These are phyloP conservation scores for Martes martes DNA, from an alignment of 2,113 vertebrate genomes.

Conservation along the genomic window DNA sequence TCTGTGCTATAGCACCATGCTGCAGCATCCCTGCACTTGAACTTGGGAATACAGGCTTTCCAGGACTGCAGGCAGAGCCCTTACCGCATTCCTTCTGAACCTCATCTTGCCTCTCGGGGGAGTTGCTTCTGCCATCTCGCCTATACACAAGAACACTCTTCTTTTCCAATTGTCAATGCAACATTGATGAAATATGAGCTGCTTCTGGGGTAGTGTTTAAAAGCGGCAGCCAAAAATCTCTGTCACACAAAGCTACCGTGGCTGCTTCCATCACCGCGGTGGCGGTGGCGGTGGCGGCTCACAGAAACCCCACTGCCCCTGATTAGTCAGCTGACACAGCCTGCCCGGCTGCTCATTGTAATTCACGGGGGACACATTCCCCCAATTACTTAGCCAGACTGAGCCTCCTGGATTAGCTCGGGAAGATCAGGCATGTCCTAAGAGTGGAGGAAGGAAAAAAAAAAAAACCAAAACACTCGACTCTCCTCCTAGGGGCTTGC, in stretches of 20 bases:
- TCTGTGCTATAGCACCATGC: conserved; percentile 64
- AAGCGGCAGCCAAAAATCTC: conserved; percentile 60
- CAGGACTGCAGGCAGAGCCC: conserved; percentile 77
- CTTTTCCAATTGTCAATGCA: conserved; percentile 65
- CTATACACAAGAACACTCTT: conserved; percentile 63
- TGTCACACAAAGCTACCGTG: conserved; percentile 75
- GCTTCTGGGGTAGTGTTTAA: conserved; percentile 65
- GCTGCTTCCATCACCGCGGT: conserved; percentile 79
- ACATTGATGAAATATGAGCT: conserved; percentile 71
- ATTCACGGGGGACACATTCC: conserved; percentile 65
- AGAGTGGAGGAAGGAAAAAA: neutral
- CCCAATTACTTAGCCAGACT: conserved; percentile 61
- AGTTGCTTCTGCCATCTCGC: conserved; percentile 86
- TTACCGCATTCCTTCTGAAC: conserved; percentile 91
- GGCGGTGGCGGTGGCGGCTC: conserved; percentile 27
- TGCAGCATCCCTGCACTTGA: conserved; percentile 82
- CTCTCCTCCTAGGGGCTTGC: conserved; percentile 38
- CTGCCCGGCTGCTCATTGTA: conserved; percentile 56
- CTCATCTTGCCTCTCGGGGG: conserved; percentile 82
- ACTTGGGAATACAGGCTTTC: conserved; percentile 77
- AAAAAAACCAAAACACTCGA: neutral
- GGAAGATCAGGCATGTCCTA: conserved; percentile 43
- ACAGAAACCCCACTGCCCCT: conserved; percentile 64
- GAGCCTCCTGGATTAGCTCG: conserved; percentile 45
- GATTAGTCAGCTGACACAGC: conserved; percentile 72